A percentile compares a stretch with the other conserved stretches of the same genome.
Conservation (phyloP, 2,888 invertebrate genomes). For the Clivina fossor region DNA sequence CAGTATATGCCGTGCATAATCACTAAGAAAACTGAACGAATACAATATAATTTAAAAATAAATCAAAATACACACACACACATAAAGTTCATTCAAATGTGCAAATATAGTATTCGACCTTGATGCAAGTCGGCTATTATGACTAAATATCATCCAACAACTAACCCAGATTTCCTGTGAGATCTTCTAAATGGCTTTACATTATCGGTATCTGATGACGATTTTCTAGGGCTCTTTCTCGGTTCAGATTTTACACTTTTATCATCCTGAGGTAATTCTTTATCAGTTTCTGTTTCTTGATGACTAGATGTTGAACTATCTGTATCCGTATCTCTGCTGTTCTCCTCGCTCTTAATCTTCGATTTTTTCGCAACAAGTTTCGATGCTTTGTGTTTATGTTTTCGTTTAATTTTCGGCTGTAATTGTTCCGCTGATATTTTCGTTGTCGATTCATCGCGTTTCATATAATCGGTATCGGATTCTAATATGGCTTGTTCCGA, state of each 20-base stretch:
- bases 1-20: too few relatives aligned
- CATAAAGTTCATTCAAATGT: too few relatives aligned
- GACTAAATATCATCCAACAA: neutral
- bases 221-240: slow-evolving; percentile 31
- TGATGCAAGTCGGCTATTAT: too few relatives aligned
- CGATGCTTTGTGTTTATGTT: slow-evolving; percentile 39
- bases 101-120: too few relatives aligned
- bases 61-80: too few relatives aligned
- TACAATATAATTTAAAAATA: too few relatives aligned
- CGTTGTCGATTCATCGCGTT: slow-evolving; percentile 23
- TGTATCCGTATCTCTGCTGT: slow-evolving; percentile 43
- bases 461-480: slow-evolving; percentile 13
- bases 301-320: slow-evolving; percentile 35
- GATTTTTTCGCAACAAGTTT: slow-evolving; percentile 41
- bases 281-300: slow-evolving; percentile 35
- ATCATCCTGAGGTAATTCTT: slow-evolving; percentile 7
- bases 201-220: slow-evolving; percentile 33
- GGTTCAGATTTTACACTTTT: slow-evolving; percentile 19
- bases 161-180: slow-evolving; percentile 41
- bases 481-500: slow-evolving; percentile 21
- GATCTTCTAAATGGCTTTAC: slow-evolving; percentile 43
- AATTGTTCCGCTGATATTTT: slow-evolving; percentile 32
- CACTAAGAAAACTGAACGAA: too few relatives aligned
- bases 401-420: slow-evolving; percentile 38
- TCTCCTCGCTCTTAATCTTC: slow-evolving; percentile 40